Percentiles rank a stretch among this genome's conserved stretches.
phyloP scores from a whole-genome alignment of 2,797 vertebrate species.

The Rhodeus uyekii region DNA sequence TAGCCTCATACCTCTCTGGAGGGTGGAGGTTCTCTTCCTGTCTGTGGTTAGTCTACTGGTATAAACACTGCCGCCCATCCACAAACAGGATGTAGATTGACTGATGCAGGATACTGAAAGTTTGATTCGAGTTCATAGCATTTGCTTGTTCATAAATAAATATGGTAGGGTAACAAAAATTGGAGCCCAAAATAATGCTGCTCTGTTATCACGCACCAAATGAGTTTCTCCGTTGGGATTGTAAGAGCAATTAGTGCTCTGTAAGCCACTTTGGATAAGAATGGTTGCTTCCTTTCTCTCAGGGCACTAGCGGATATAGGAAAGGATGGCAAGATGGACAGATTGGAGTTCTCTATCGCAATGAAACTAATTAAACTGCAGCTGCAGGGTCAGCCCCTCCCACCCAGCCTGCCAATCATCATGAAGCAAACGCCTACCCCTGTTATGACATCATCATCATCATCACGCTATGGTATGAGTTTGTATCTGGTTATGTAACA shows the following conservation, averaged over 20 bases:
- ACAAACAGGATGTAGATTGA: conserved; percentile 45
- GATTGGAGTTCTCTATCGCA: conserved; percentile 94
- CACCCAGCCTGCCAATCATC: conserved; percentile 84
- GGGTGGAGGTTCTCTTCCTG: conserved; percentile 38
- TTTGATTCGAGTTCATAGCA: background rate
- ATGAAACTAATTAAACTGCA: conserved; percentile 98
- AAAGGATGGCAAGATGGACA: conserved; percentile 96
- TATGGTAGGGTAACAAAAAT: background rate
- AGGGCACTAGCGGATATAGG: conserved; percentile 93
- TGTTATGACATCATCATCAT: conserved; percentile 72
- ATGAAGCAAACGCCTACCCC: conserved; percentile 92
- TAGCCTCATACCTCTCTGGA: conserved; percentile 5
- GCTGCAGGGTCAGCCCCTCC: conserved; percentile 88
- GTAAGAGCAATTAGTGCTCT: background rate
- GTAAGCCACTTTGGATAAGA: conserved; percentile 31
- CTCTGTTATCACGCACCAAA: background rate
- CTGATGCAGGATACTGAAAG: conserved; percentile 10
- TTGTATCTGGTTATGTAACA: background rate
- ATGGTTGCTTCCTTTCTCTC: conserved; percentile 19
- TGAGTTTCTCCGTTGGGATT: background rate
- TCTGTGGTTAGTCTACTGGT: conserved; percentile 35
- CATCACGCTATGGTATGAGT: conserved; percentile 81
- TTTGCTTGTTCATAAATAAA: conserved; percentile 8
- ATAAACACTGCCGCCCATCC: conserved; percentile 32
- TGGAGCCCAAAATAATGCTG: background rate